Conservation (phyloP, 2,113 vertebrate genomes). For the Chrysochloris asiatica region DNA sequence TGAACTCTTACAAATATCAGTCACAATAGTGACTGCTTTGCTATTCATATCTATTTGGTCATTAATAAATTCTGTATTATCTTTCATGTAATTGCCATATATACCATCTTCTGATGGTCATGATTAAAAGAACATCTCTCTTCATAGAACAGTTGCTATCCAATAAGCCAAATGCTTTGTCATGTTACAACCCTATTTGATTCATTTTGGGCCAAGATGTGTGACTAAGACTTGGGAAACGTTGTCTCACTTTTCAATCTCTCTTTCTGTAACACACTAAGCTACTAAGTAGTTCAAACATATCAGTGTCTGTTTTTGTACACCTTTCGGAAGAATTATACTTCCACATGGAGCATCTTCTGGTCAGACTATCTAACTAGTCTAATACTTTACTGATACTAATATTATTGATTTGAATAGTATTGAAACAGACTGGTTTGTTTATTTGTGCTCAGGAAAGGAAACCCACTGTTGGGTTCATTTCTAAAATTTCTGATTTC, state of each 20-base stretch:
- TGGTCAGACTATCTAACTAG: not conserved
- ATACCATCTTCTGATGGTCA: not conserved
- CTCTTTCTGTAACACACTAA: not conserved
- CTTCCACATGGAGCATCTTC: not conserved
- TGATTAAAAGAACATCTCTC: not conserved
- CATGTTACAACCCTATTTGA: not conserved
- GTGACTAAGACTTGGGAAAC: not conserved
- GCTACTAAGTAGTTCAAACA: not conserved
- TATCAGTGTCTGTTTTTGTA: not conserved
- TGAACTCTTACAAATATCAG: not conserved
- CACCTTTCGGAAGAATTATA: not conserved
- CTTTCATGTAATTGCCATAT: not conserved
- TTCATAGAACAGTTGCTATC: not conserved
- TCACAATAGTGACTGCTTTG: not conserved
- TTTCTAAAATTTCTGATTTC: not conserved
- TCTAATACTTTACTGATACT: not conserved
- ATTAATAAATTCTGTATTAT: slow-evolving; percentile 7
- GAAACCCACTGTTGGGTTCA: not conserved
- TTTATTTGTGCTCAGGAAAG: not conserved
- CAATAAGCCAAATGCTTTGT: not conserved
- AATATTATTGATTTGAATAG: not conserved
- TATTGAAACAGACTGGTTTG: not conserved
- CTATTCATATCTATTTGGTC: not conserved
- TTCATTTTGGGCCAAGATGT: not conserved
- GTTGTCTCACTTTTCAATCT: not conserved